phyloP scores from a whole-genome alignment of 1,140 invertebrate species.

The Plodia interpunctella region DNA sequence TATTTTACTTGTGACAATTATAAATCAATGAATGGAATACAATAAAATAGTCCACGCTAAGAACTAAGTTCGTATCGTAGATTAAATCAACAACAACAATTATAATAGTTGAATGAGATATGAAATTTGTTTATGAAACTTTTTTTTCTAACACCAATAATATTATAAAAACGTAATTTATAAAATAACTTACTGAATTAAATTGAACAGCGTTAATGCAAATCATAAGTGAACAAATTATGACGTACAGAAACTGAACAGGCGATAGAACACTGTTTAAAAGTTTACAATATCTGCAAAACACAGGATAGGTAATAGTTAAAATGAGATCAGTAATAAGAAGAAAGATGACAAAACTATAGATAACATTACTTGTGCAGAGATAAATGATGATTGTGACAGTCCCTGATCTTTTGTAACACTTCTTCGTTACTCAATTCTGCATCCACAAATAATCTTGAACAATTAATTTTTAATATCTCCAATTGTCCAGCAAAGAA shows the following conservation, averaged over 20 bases:
- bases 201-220: conserved; percentile 54
- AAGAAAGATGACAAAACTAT: not conserved
- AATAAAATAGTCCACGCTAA: too few species aligned
- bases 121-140: too few species aligned
- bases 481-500: conserved; percentile 61
- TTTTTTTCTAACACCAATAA: too few species aligned
- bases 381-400: conserved; percentile 45
- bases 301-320: not conserved
- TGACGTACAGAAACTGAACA: conserved; percentile 57
- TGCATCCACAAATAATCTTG: conserved; percentile 37
- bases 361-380: conserved; percentile 40
- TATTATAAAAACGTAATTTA: conserved; percentile 9
- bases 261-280: conserved; percentile 49
- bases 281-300: conserved; percentile 42
- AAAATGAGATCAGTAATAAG: too few species aligned
- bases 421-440: conserved; percentile 16
- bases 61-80: too few species aligned
- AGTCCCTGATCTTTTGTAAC: conserved; percentile 38
- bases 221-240: conserved; percentile 62
- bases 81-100: too few species aligned
- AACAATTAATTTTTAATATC: conserved; percentile 43
- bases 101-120: too few species aligned
- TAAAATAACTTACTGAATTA: conserved; percentile 33
- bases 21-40: too few species aligned
- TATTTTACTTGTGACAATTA: too few species aligned